Percentiles rank a stretch among this genome's conserved stretches.
These are phyloP conservation scores for Mionectes macconnelli DNA, from an alignment of 2,113 vertebrate species.

Conservation along the genomic window DNA sequence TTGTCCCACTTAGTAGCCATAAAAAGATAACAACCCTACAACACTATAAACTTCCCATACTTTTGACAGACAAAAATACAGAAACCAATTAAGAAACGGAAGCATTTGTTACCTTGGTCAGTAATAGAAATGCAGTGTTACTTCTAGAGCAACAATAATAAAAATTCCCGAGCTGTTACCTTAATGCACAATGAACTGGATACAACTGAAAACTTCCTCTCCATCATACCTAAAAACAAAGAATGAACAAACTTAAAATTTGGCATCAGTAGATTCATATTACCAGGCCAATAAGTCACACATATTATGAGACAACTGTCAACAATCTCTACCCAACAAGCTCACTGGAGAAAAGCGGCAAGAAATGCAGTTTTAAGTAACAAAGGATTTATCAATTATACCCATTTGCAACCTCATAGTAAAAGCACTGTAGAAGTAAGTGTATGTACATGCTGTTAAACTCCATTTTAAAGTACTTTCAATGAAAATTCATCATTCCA, in stretches of 20 bases:
- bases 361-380: not conserved
- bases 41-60: not conserved
- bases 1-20: not conserved
- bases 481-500: not conserved
- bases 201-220: not conserved
- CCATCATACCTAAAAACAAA: constrained; percentile 21
- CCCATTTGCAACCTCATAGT: fast-evolving
- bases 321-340: not conserved
- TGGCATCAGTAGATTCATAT: not conserved
- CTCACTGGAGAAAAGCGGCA: not conserved
- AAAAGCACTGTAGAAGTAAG: not conserved
- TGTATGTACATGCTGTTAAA: fast-evolving
- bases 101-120: not conserved
- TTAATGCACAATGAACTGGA: not conserved
- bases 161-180: constrained; percentile 1
- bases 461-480: not conserved
- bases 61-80: not conserved
- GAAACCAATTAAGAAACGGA: not conserved
- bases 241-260: not conserved
- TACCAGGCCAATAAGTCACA: not conserved
- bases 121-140: fast-evolving
- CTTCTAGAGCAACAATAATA: not conserved
- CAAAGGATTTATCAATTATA: fast-evolving
- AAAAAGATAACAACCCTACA: not conserved
- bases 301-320: not conserved